Evolutionary conservation across 1,140 invertebrate species (phyloP), one percentile per base, ranked within the genome.

Genomic region (Brachionus angularis): DNA sequence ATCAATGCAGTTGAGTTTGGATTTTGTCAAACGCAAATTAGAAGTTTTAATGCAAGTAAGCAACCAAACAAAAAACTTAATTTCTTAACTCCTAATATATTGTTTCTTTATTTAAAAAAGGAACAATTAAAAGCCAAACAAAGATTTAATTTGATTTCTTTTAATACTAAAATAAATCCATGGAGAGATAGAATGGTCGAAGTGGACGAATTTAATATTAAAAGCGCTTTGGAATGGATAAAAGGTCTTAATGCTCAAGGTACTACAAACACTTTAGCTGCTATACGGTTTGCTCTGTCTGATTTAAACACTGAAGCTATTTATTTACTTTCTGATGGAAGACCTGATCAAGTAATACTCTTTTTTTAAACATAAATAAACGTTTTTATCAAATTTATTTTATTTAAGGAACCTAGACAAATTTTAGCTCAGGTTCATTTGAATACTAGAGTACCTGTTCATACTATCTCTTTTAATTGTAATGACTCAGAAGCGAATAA

Each of bases 381-480:
- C 33, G 10, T 25, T 33, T 3, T 7, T 25, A n/a, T 52, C 3
- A 21, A 21, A 8, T 21, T 47, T 25, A 31, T 1, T 21, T 31
- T 23, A 18, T 73, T 46, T 39, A 67, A 16, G 16, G 75, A 76
- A 29, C 75, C 79, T n/a, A 78, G 78, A 69, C 77, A 79, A 8
- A 78, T 82, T 67, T 74, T 81, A 23, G 78, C 79, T 31, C 80
- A 81, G 73, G 77, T 81, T 23, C 76, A 78, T 58, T 75, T 80
- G 73, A 76, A 79, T 69, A 76, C 77, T 39, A 70, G 73, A 47
- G 75, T 82, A 23, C 80, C 81, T 3, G 49, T 72, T 29, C 80
- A 82, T 72, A 77, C 80, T 1, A 81, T 82, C 33, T 78, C 79
- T 7, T 82, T 82, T 73, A 82, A 82, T 76, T 81, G 79, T 73